phyloP scores from a whole-genome alignment of 1,140 invertebrate genomes.

The Drosophila nigrodunni region DNA sequence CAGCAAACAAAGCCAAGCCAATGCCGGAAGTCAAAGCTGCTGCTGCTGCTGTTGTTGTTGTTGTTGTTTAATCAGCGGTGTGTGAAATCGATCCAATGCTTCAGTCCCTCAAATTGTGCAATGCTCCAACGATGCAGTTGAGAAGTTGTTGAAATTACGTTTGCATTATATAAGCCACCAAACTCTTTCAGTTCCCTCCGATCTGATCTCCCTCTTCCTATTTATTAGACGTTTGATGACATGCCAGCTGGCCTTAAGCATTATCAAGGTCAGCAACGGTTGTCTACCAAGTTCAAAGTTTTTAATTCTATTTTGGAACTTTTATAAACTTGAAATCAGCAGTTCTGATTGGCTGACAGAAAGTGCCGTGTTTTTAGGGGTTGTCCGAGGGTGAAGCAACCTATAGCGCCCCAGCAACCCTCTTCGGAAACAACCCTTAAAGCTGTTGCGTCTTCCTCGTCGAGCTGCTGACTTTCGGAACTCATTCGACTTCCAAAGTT shows the following conservation, averaged over 20 bases:
- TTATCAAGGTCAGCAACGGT: slow-evolving; percentile 50
- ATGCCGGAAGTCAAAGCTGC: slow-evolving; percentile 62
- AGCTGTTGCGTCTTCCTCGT: slow-evolving; percentile 50
- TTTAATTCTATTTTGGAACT: slow-evolving; percentile 1
- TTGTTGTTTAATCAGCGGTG: slow-evolving; percentile 60
- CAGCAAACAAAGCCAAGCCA: slow-evolving; percentile 9
- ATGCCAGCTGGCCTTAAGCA: slow-evolving; percentile 41
- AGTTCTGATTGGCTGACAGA: slow-evolving; percentile 59
- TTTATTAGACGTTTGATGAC: slow-evolving; percentile 4
- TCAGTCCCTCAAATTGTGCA: slow-evolving; percentile 40
- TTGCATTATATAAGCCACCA: slow-evolving; percentile 36
- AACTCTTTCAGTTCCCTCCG: too few species aligned
- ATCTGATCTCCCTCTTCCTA: background rate
- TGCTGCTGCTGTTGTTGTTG: slow-evolving; percentile 11
- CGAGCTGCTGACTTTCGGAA: slow-evolving; percentile 8
- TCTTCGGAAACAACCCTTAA: slow-evolving; percentile 42
- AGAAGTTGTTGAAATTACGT: background rate
- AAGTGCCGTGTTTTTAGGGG: slow-evolving; percentile 21
- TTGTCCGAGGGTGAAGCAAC: slow-evolving; percentile 41
- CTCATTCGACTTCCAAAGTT: slow-evolving; percentile 79
- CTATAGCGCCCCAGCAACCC: slow-evolving; percentile 62
- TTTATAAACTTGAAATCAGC: background rate
- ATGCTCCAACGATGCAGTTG: slow-evolving; percentile 19
- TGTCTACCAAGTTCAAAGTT: slow-evolving; percentile 56
- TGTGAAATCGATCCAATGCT: slow-evolving; percentile 75